These are phyloP conservation scores for Acleris holmiana DNA, from an alignment of 2,888 invertebrate species.

Conservation along the genomic window DNA sequence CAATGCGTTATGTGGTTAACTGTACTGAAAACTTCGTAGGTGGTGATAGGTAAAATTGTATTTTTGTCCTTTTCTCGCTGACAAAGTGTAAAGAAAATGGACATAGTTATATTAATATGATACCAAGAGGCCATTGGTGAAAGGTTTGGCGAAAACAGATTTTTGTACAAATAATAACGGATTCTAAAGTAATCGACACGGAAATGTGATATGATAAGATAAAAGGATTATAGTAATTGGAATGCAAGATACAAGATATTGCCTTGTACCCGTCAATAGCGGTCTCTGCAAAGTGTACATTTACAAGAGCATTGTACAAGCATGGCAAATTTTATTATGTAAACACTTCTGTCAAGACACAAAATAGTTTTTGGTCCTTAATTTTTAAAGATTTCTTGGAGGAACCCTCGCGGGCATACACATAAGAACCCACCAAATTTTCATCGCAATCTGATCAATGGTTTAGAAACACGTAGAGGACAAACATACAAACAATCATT, in stretches of 20 bases:
- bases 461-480: too few relatives aligned
- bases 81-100: constrained; percentile 16
- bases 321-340: background rate
- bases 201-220: too few relatives aligned
- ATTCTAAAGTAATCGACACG: constrained; percentile 4
- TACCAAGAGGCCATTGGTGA: background rate
- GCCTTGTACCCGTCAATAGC: too few relatives aligned
- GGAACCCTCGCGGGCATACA: too few relatives aligned
- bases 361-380: background rate
- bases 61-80: constrained; percentile 40
- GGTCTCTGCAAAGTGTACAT: background rate
- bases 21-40: constrained; percentile 50
- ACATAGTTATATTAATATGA: constrained; percentile 8
- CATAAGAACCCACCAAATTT: too few relatives aligned
- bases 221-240: too few relatives aligned
- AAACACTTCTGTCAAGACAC: background rate
- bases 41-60: constrained; percentile 64
- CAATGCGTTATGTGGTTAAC: constrained; percentile 80
- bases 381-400: background rate
- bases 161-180: background rate
- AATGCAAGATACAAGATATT: too few relatives aligned
- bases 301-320: background rate
- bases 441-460: too few relatives aligned
- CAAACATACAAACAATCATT: too few relatives aligned
- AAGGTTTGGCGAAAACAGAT: background rate